Evolutionary conservation across 2,888 invertebrate genomes (phyloP).

Genomic region (Tubiluchus corallicola): DNA sequence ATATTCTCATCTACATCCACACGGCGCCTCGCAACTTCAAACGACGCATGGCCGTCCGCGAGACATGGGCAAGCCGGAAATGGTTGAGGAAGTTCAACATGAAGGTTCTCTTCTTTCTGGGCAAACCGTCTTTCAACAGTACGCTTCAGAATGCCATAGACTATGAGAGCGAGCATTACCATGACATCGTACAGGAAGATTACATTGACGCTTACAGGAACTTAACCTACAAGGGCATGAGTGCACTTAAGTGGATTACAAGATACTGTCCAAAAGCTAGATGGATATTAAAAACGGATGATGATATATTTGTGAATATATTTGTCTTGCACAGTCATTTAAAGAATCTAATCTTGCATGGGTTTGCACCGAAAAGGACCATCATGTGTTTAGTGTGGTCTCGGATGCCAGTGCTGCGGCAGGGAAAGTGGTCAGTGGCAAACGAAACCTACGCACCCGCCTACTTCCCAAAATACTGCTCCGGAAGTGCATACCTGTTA

Average conservation of each 20-base stretch:
- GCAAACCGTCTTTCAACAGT: not conserved
- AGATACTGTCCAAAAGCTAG: not conserved
- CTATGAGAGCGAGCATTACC: not conserved
- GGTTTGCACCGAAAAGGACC: not conserved
- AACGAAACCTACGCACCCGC: conserved; percentile 23
- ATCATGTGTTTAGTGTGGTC: conserved; percentile 28
- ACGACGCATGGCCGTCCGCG: not conserved
- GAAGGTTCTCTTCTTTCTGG: not conserved
- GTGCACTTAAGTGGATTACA: not conserved
- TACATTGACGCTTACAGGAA: not conserved
- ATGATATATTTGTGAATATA: not conserved
- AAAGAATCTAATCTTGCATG: not conserved
- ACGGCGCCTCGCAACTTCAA: not conserved
- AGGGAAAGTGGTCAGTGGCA: conserved; percentile 29
- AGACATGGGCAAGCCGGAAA: not conserved
- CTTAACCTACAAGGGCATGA: conserved; percentile 1
- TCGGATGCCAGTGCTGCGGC: conserved; percentile 26
- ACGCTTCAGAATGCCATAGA: not conserved
- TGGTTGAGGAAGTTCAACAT: not conserved
- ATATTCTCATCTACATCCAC: not conserved
- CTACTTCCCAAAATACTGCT: conserved; percentile 28
- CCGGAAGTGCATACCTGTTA: conserved; percentile 28
- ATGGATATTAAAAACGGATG: not conserved
- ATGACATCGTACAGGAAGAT: conserved; percentile 1
- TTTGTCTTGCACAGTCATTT: not conserved